These are phyloP conservation scores for Pogonus chalceus DNA, from an alignment of 1,140 invertebrate species.

Conservation along the genomic window DNA sequence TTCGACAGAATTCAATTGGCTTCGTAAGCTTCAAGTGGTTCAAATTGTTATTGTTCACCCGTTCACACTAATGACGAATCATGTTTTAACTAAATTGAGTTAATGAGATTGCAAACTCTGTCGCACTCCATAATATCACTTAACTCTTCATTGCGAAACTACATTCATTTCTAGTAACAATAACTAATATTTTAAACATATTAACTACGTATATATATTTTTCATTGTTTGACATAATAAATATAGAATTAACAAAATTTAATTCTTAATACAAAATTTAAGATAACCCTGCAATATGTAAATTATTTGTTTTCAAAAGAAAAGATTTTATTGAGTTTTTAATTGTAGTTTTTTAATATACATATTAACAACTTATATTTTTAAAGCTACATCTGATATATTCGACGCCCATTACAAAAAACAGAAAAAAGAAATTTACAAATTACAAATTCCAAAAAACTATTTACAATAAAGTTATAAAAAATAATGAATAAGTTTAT, in stretches of 20 bases:
- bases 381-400: too few relatives aligned
- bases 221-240: too few relatives aligned
- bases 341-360: too few relatives aligned
- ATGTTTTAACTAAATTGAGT: slow-evolving; percentile 30
- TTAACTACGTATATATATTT: too few relatives aligned
- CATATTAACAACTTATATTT: too few relatives aligned
- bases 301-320: too few relatives aligned
- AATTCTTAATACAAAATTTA: neutral
- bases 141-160: neutral
- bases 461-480: too few relatives aligned
- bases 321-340: too few relatives aligned
- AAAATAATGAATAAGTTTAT: too few relatives aligned
- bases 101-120: slow-evolving; percentile 27
- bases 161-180: neutral
- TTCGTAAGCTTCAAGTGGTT: slow-evolving; percentile 24
- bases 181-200: neutral
- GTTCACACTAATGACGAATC: slow-evolving; percentile 25
- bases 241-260: neutral
- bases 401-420: too few relatives aligned
- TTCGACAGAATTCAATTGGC: slow-evolving; percentile 27
- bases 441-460: too few relatives aligned
- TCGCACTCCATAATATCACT: neutral
- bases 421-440: too few relatives aligned
- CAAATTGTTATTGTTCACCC: slow-evolving; percentile 23
- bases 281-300: neutral